Evolutionary conservation across 2,888 invertebrate species (phyloP).

Genomic region (Lepidochitona cinerea): DNA sequence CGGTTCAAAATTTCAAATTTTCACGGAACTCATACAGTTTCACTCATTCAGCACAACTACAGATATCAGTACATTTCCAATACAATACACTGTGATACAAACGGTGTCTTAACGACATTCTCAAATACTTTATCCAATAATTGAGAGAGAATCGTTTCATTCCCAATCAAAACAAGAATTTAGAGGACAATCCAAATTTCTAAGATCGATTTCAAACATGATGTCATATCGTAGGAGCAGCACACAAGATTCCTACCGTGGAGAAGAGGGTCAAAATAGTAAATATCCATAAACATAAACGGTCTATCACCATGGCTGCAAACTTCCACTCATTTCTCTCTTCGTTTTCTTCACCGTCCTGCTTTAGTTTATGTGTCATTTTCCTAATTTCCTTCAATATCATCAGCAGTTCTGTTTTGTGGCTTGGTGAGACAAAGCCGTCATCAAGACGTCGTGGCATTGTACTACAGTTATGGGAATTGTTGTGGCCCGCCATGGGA

Average conservation of each 20-base stretch:
- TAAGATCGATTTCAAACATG: too few species aligned
- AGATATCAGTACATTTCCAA: too few species aligned
- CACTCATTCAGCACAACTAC: too few species aligned
- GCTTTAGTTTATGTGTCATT: slow-evolving; percentile 94
- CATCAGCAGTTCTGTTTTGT: slow-evolving; percentile 85
- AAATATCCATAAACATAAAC: slow-evolving; percentile 96
- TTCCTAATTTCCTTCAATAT: slow-evolving; percentile 95
- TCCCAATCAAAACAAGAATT: too few species aligned
- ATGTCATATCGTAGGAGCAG: slow-evolving; percentile 59
- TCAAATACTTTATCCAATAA: too few species aligned
- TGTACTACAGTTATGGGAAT: background rate
- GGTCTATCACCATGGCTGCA: slow-evolving; percentile 98
- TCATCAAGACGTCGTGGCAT: background rate
- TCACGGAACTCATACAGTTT: too few species aligned
- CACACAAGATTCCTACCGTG: slow-evolving; percentile 73
- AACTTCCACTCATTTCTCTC: slow-evolving; percentile 98
- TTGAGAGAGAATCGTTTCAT: too few species aligned
- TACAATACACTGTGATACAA: too few species aligned
- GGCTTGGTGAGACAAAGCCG: background rate
- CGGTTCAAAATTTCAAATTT: too few species aligned
- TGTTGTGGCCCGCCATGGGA: background rate
- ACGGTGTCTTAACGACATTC: too few species aligned
- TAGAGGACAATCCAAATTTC: too few species aligned
- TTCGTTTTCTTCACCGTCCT: slow-evolving; percentile 94
- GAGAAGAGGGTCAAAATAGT: slow-evolving; percentile 81